A percentile compares a stretch with the other conserved stretches of the same genome.
Evolutionary conservation across 2,797 vertebrate species (phyloP).

Genomic region (Gymnoscopelus microlampas): DNA sequence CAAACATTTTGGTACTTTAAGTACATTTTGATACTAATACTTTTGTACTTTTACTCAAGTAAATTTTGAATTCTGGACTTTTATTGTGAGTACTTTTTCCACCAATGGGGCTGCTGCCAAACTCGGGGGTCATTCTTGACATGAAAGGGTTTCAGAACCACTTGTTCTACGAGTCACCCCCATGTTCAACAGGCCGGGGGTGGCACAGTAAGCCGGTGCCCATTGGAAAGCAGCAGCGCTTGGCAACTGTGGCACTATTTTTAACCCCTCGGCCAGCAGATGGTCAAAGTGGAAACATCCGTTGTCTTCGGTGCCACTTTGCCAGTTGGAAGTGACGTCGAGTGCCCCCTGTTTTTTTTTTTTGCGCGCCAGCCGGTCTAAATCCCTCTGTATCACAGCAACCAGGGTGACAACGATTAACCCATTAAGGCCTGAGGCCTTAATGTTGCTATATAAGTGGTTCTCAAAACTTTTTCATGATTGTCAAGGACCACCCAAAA

Average conservation of each 20-base stretch:
- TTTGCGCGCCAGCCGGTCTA: slow-evolving; percentile 27
- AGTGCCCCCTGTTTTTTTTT: slow-evolving; percentile 48
- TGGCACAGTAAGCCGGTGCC: not conserved
- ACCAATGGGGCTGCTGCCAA: too few species aligned
- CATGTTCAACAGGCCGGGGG: slow-evolving; percentile 35
- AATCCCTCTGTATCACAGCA: slow-evolving; percentile 61
- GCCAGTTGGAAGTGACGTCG: slow-evolving; percentile 70
- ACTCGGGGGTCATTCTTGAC: too few species aligned
- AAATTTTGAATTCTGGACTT: too few species aligned
- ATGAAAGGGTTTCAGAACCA: not conserved
- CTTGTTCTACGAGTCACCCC: slow-evolving; percentile 34
- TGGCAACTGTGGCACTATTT: slow-evolving; percentile 77
- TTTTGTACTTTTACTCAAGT: too few species aligned
- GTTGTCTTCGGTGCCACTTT: slow-evolving; percentile 55
- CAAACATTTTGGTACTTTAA: too few species aligned
- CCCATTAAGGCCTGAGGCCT: too few species aligned
- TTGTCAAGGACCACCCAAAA: too few species aligned
- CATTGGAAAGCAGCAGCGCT: slow-evolving; percentile 37
- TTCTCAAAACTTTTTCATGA: too few species aligned
- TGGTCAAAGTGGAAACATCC: slow-evolving; percentile 68
- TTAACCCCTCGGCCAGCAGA: slow-evolving; percentile 70
- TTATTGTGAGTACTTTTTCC: too few species aligned
- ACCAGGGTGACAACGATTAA: slow-evolving; percentile 45
- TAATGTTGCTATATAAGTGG: too few species aligned
- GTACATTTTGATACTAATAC: too few species aligned